A percentile compares a stretch with the other conserved stretches of the same genome.
Evolutionary conservation across 1,140 invertebrate species (phyloP).

Genomic region (Heterodera carotae): DNA sequence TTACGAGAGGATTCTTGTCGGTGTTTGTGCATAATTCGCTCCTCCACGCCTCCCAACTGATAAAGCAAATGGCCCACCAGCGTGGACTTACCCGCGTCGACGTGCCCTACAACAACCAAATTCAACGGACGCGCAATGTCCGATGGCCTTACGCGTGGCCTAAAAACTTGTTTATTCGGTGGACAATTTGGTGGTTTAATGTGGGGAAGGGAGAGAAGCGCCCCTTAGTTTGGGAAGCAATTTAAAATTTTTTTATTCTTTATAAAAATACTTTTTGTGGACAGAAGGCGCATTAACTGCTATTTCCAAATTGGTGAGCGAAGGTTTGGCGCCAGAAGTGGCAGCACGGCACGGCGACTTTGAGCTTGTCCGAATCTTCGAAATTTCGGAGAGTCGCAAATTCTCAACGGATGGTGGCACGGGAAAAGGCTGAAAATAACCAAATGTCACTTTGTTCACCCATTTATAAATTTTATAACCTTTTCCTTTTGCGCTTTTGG

Average conservation of each 20-base stretch:
- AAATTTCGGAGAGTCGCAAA: conserved; percentile 28
- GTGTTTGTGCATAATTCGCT: conserved; percentile 91
- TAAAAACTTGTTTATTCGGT: conserved; percentile 22
- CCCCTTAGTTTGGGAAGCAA: conserved; percentile 20
- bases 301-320: conserved; percentile 41
- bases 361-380: conserved; percentile 40
- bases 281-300: conserved; percentile 30
- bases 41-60: conserved; percentile 81
- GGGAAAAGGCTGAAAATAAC: conserved; percentile 15
- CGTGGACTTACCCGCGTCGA: conserved; percentile 98
- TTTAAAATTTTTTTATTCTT: no score
- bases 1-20: conserved; percentile 95
- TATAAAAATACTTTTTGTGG: conserved; percentile 29
- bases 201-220: not conserved
- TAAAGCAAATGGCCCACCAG: conserved; percentile 91
- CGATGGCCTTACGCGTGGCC: conserved; percentile 37
- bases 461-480: conserved; percentile 8
- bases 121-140: conserved; percentile 53
- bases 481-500: conserved; percentile 13
- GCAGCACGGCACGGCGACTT: conserved; percentile 48
- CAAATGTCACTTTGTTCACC: conserved; percentile 6
- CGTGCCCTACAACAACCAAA: conserved; percentile 76
- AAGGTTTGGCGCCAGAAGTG: conserved; percentile 38
- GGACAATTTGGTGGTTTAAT: no score
- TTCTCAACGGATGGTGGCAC: conserved; percentile 40